A percentile compares a stretch with the other conserved stretches of the same genome.
These are phyloP conservation scores for Panthera leo DNA, from an alignment of 2,113 vertebrate genomes.

Conservation along the genomic window DNA sequence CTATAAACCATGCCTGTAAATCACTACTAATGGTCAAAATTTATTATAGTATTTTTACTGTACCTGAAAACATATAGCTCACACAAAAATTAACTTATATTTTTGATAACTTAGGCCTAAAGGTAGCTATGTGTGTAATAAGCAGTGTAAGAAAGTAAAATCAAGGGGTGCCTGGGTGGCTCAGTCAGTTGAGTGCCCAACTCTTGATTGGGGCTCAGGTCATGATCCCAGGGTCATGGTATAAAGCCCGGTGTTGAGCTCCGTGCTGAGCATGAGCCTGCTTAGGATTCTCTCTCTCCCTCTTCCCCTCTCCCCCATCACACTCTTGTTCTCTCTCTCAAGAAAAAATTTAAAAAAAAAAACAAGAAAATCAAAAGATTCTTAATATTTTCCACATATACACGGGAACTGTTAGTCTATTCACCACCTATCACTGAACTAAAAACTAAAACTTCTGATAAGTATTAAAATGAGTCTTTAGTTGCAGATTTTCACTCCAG, in stretches of 20 bases:
- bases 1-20: not conserved
- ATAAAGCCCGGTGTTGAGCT: too few relatives aligned
- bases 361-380: not conserved
- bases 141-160: not conserved
- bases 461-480: not conserved
- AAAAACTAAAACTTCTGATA: not conserved
- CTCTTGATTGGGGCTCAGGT: too few relatives aligned
- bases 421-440: not conserved
- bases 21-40: not conserved
- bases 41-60: not conserved
- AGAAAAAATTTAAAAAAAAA: too few relatives aligned
- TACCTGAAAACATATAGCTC: not conserved
- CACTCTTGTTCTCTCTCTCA: too few relatives aligned
- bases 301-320: too few relatives aligned
- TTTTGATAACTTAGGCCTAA: slow-evolving; percentile 3
- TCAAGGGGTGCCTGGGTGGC: not conserved
- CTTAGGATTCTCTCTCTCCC: too few relatives aligned
- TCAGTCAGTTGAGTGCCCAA: too few relatives aligned
- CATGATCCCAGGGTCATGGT: too few relatives aligned
- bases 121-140: not conserved
- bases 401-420: not conserved
- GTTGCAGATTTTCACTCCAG: not conserved
- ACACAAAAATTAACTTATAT: not conserved
- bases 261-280: too few relatives aligned
- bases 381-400: not conserved